Evolutionary conservation across 1,140 invertebrate species (phyloP).

Genomic region (Onthophagus taurus): DNA sequence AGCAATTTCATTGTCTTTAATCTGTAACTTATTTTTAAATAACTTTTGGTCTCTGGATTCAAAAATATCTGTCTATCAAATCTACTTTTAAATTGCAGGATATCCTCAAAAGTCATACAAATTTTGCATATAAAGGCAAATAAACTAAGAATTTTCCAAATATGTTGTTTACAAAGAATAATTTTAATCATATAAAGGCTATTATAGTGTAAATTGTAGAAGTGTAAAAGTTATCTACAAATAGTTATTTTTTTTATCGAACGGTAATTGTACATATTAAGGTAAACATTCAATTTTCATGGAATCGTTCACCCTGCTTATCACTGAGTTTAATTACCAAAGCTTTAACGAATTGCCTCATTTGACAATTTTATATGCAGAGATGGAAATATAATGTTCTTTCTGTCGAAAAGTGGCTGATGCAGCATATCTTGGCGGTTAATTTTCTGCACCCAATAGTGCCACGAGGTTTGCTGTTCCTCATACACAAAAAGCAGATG

Average conservation of each 20-base stretch:
- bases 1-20: not conserved
- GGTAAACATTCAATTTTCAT: not conserved
- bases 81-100: not conserved
- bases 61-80: not conserved
- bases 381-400: conserved; percentile 1
- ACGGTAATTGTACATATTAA: not conserved
- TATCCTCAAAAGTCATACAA: too few species aligned
- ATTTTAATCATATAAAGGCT: not conserved
- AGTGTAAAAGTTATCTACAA: not conserved
- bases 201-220: not conserved
- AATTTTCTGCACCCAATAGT: not conserved
- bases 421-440: not conserved
- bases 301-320: conserved; percentile 1
- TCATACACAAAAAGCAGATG: not conserved
- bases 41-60: not conserved
- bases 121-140: not conserved
- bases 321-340: too few species aligned
- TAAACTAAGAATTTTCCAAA: not conserved
- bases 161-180: not conserved
- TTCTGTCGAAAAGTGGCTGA: not conserved
- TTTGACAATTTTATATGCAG: not conserved
- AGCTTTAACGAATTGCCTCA: not conserved
- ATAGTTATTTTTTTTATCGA: not conserved
- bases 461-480: not conserved
- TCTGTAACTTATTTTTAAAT: not conserved